Evolutionary conservation across 2,113 vertebrate species (phyloP), one percentile per base, ranked within the genome.

Genomic region (Empidonax alnorum): DNA sequence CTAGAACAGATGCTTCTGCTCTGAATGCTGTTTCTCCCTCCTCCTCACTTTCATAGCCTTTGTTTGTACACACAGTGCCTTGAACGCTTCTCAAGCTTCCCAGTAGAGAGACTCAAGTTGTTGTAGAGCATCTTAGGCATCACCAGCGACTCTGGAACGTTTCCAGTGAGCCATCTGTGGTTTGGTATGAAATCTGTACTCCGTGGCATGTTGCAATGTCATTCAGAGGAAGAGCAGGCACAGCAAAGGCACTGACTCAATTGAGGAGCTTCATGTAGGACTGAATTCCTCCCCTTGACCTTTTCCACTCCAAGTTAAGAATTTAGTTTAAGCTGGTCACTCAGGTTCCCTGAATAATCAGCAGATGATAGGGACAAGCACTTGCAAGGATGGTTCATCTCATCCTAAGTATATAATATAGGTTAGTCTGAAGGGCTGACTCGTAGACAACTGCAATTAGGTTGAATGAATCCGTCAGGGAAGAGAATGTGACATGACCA

Each of bases 111-210:
- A 53, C n/a, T 53, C 28, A 56, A 61, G 35, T 85, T 78, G 71
- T 63, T 83, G 42, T 23, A 81, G 73, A 87, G 75, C 85, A 44
- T 46, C 9, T 0, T 52, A 2, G 46, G 52, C 85, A 80, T 59
- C 21, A 27, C 90, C 87, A 75, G 65, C 85, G 41, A 59, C 87
- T 66, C 94, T 90, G 95, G 92, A 94, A 56, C 24, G 0, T 62
- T 96, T 95, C 88, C 66, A 90, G 66, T 75, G 65, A 80, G 66
- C 85, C 95, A 84, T 94, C 96, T 94, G 96, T 88, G 90, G 73
- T 94, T 95, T 95, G 61, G 93, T 91, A 71, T 0, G 11, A 83
- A 96, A 92, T 94, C 91, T 20, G 3, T 56, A 22, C 71, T 80
- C 83, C 12, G 27, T 89, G 93, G 89, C 78, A 37, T 7, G 68